Conservation (phyloP, 2,888 invertebrate species). For the Meta bourneti region DNA sequence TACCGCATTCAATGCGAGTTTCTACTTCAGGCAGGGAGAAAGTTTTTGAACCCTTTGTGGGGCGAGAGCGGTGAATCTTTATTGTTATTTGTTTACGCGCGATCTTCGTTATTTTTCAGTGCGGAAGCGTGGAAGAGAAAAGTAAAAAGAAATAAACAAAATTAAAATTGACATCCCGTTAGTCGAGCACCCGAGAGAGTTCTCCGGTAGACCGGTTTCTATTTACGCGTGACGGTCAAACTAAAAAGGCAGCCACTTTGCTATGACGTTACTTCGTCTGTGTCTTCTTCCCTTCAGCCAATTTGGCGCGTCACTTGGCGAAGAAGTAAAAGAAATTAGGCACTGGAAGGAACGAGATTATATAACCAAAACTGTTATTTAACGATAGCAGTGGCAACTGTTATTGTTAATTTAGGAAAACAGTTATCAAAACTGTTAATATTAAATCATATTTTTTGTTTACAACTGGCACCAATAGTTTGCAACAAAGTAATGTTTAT, state of each 20-base stretch:
- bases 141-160: not conserved
- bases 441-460: too few species aligned
- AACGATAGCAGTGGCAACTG: too few species aligned
- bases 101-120: not conserved
- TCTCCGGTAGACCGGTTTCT: slow-evolving; percentile 64
- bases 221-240: slow-evolving; percentile 57
- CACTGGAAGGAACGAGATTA: too few species aligned
- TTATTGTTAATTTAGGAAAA: too few species aligned
- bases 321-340: not conserved
- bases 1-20: too few species aligned
- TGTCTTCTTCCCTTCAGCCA: not conserved
- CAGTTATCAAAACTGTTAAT: too few species aligned
- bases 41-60: not conserved
- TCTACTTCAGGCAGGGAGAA: not conserved
- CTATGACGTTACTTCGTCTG: not conserved
- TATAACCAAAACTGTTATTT: too few species aligned
- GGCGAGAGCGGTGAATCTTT: not conserved
- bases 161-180: slow-evolving; percentile 41
- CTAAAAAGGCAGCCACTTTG: not conserved
- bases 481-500: too few species aligned
- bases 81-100: not conserved
- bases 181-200: slow-evolving; percentile 7
- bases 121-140: slow-evolving; percentile 13
- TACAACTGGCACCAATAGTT: too few species aligned
- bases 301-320: not conserved